Percentiles rank a stretch among this genome's conserved stretches.
Conservation (phyloP, 2,113 vertebrate genomes). For the Tursiops truncatus region DNA sequence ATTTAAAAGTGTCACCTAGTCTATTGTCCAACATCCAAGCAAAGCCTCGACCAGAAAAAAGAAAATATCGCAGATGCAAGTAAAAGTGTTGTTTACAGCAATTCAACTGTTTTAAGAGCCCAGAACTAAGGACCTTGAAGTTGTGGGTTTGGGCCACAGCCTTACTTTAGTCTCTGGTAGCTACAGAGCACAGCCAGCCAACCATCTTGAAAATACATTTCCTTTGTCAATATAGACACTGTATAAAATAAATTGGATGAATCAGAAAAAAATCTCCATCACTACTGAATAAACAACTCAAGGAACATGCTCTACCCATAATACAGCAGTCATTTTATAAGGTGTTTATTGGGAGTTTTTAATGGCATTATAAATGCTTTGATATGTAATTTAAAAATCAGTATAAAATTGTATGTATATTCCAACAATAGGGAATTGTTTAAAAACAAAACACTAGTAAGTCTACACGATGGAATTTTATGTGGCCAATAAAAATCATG, state of each 20-base stretch:
- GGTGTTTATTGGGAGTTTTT: not conserved
- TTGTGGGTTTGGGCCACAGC: not conserved
- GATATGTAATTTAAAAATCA: not conserved
- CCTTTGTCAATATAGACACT: not conserved
- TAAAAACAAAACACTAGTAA: not conserved
- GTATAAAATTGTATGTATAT: not conserved
- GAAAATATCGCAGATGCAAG: not conserved
- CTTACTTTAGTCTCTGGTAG: not conserved
- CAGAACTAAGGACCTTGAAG: not conserved
- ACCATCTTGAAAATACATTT: not conserved
- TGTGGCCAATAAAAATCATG: not conserved
- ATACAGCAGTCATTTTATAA: conserved; percentile 2
- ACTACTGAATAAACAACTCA: conserved; percentile 3
- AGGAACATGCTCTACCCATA: not conserved
- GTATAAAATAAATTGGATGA: not conserved
- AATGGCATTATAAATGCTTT: conserved; percentile 19
- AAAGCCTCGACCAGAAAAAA: not conserved
- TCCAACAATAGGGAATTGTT: not conserved
- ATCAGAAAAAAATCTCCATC: not conserved
- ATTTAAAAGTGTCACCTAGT: not conserved
- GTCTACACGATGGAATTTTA: not conserved
- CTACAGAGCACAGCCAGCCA: not conserved
- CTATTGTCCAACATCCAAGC: not conserved
- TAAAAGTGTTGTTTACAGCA: not conserved
- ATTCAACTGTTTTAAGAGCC: not conserved